Evolutionary conservation across 2,797 vertebrate species (phyloP).

Genomic region (Cossypha dichroa): DNA sequence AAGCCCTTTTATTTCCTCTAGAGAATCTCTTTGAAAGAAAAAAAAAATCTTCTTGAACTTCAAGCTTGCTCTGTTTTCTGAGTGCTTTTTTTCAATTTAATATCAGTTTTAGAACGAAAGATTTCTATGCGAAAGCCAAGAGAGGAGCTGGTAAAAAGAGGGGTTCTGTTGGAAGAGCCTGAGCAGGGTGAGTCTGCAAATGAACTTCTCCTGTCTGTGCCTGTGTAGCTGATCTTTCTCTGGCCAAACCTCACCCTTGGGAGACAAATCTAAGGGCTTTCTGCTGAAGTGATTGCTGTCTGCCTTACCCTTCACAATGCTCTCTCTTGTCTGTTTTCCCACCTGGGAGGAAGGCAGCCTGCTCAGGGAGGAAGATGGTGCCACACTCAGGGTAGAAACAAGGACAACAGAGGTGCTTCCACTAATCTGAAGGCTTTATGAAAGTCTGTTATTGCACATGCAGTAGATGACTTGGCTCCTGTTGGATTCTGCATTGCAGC

Average conservation of each 20-base stretch:
- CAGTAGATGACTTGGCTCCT: not conserved
- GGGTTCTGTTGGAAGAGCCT: conserved; percentile 92
- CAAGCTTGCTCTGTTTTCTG: conserved; percentile 55
- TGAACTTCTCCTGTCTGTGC: conserved; percentile 29
- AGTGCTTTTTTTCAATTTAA: conserved; percentile 70
- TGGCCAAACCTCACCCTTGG: not conserved
- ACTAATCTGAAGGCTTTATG: not conserved
- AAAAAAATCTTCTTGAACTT: not conserved
- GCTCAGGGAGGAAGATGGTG: not conserved
- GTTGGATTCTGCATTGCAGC: not conserved
- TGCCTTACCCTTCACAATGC: not conserved
- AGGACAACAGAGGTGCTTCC: not conserved
- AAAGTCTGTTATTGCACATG: fast-evolving
- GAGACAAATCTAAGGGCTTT: not conserved
- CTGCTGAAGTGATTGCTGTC: not conserved
- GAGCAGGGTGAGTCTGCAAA: conserved; percentile 87
- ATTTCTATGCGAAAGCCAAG: conserved; percentile 96
- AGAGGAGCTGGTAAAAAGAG: conserved; percentile 97
- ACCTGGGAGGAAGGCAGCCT: not conserved
- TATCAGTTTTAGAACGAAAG: conserved; percentile 95
- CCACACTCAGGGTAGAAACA: not conserved
- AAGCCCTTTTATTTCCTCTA: conserved; percentile 24
- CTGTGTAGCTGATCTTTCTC: not conserved
- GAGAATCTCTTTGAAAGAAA: not conserved
- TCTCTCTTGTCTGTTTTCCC: not conserved